Conservation (phyloP, 2,113 vertebrate species). For the Agapornis roseicollis region DNA sequence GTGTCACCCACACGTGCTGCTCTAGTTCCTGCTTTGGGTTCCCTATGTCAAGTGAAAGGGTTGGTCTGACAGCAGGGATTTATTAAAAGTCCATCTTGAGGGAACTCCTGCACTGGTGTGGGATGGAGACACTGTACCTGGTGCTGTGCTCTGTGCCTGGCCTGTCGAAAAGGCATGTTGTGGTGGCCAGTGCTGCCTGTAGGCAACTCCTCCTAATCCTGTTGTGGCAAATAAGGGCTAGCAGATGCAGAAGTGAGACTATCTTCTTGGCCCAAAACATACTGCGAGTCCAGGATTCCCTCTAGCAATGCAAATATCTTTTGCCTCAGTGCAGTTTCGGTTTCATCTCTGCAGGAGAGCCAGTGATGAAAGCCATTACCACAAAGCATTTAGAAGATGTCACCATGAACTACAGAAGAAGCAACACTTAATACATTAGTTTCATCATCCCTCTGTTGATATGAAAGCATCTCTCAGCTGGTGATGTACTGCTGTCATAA, state of each 20-base stretch:
- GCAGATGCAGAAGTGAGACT: neutral
- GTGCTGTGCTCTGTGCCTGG: neutral
- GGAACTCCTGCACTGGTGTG: neutral
- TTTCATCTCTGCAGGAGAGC: neutral
- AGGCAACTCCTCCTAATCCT: neutral
- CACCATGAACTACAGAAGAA: neutral
- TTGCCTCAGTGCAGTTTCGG: neutral
- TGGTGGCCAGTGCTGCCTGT: neutral
- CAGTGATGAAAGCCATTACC: neutral
- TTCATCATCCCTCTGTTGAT: neutral
- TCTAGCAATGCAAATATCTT: neutral
- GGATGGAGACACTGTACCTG: neutral
- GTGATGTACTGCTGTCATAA: accelerated
- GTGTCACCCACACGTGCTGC: neutral
- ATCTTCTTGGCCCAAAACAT: neutral
- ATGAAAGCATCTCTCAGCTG: neutral
- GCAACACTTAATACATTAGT: neutral
- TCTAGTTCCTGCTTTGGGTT: neutral
- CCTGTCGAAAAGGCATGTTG: neutral
- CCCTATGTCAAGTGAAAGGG: neutral
- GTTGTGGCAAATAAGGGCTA: neutral
- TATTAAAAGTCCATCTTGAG: neutral
- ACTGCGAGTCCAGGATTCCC: neutral
- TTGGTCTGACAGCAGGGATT: neutral
- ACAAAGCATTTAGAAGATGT: neutral